phyloP scores from a whole-genome alignment of 2,888 invertebrate genomes.

The Tachina lurida region DNA sequence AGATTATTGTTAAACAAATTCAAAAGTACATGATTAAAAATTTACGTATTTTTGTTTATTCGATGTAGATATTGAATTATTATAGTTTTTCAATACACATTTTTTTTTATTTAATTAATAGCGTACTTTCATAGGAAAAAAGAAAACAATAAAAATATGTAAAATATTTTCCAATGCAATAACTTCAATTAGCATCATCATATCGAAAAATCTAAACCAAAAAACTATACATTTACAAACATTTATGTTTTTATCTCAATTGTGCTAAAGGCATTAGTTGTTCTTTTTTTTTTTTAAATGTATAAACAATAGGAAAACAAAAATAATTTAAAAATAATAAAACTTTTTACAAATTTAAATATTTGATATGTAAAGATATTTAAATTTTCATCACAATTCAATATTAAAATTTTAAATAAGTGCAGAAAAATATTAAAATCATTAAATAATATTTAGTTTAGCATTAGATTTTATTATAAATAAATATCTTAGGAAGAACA shows the following conservation, averaged over 20 bases:
- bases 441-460: conserved; percentile 43
- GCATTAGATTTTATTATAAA: conserved; percentile 60
- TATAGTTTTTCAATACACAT: not conserved
- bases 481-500: conserved; percentile 44
- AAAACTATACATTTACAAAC: not conserved
- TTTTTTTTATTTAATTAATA: not conserved
- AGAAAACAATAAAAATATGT: not conserved
- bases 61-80: not conserved
- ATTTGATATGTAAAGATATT: conserved; percentile 7
- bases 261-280: conserved; percentile 34
- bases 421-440: not conserved
- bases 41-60: not conserved
- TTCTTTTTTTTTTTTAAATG: conserved; percentile 5
- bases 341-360: conserved; percentile 18
- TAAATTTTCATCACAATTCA: conserved; percentile 24
- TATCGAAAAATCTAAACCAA: conserved; percentile 10
- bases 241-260: conserved; percentile 42
- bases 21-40: too few relatives aligned
- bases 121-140: not conserved
- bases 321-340: not conserved
- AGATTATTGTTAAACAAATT: too few relatives aligned
- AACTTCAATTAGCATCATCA: conserved; percentile 44
- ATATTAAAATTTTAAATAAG: not conserved
- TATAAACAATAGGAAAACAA: conserved; percentile 42
- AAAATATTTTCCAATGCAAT: conserved; percentile 43